These are phyloP conservation scores for Itoplectis maculator DNA, from an alignment of 2,888 invertebrate species.

Conservation along the genomic window DNA sequence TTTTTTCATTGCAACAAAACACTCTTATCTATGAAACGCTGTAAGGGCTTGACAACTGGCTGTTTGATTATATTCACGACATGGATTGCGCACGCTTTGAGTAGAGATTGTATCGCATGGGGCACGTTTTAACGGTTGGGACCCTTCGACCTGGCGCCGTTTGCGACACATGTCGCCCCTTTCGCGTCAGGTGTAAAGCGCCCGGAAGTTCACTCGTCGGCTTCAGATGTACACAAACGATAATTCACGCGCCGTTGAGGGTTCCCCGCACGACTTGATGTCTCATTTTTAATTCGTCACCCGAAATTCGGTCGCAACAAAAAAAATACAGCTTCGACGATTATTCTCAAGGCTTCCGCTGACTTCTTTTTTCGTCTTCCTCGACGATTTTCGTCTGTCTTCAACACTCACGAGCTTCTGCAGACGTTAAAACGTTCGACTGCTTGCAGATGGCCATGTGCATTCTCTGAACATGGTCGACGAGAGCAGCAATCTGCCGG, in stretches of 20 bases:
- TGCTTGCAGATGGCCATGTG: conserved; percentile 90
- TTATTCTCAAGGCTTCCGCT: conserved; percentile 44
- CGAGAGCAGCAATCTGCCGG: conserved; percentile 89
- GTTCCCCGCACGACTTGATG: conserved; percentile 11
- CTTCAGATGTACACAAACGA: not conserved
- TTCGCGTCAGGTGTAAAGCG: conserved; percentile 24
- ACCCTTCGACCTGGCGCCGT: not conserved
- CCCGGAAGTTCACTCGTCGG: conserved; percentile 22
- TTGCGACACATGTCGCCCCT: not conserved
- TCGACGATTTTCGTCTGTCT: not conserved
- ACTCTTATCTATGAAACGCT: not conserved
- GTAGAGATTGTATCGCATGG: conserved; percentile 50
- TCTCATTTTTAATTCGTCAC: not conserved
- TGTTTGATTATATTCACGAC: conserved; percentile 25
- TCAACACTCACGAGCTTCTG: not conserved
- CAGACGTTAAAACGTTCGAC: conserved; percentile 17
- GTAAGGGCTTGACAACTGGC: conserved; percentile 30
- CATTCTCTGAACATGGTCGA: conserved; percentile 93
- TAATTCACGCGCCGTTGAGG: conserved; percentile 18
- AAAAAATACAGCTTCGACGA: not conserved
- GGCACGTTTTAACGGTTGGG: conserved; percentile 23
- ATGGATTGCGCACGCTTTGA: conserved; percentile 44
- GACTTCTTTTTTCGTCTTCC: conserved; percentile 22
- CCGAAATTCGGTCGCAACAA: not conserved
- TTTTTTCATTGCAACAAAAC: not conserved